These are phyloP conservation scores for Natator depressus DNA, from an alignment of 2,113 vertebrate genomes.

Conservation along the genomic window DNA sequence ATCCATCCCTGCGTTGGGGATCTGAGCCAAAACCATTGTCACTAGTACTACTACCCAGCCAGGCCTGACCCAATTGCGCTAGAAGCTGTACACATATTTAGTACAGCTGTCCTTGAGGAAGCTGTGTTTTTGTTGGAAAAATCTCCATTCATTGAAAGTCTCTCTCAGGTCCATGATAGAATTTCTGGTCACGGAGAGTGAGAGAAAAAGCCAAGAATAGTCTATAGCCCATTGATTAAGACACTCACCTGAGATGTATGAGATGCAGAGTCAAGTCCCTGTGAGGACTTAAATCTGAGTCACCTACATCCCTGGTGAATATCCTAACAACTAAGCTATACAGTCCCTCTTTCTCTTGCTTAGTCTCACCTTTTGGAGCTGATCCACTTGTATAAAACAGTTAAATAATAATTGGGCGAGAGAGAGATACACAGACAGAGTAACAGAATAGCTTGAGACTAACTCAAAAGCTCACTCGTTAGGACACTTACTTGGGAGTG, in stretches of 20 bases:
- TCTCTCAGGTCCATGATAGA: neutral
- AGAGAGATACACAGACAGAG: no score
- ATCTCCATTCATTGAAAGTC: neutral
- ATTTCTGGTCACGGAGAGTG: neutral
- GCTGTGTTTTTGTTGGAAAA: no score
- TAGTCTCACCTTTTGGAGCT: neutral
- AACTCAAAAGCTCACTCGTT: neutral
- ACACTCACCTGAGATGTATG: neutral
- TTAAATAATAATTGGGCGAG: no score
- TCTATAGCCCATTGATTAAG: neutral
- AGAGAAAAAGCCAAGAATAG: neutral
- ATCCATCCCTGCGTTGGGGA: fast-evolving
- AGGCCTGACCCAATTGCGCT: fast-evolving
- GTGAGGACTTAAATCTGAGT: neutral
- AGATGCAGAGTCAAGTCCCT: neutral
- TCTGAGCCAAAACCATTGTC: no score
- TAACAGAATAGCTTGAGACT: no score
- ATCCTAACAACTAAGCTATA: neutral
- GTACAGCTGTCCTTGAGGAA: neutral
- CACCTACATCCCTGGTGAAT: neutral
- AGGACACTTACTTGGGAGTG: neutral
- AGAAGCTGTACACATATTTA: neutral
- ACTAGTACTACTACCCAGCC: fast-evolving
- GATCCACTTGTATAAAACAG: no score
- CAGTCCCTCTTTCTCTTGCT: no score